Base-by-base conservation (phyloP, 2,113 vertebrate genomes). In the Platysteira castanea region DNA sequence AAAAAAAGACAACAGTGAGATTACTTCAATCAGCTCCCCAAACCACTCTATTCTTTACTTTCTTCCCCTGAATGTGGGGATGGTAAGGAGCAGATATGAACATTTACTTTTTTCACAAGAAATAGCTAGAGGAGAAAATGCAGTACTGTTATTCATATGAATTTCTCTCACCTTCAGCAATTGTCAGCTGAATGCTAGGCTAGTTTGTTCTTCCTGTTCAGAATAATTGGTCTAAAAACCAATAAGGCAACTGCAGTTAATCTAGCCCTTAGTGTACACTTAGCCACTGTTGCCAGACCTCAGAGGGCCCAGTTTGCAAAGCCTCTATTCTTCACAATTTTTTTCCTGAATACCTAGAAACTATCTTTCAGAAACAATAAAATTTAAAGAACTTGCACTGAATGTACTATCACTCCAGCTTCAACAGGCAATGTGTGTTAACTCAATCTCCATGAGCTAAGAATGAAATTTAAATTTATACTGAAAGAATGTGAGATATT, bases 381-480 rank as follows among this genome's bases (percentile, higher is more conserved):
- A 54, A 84, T 71, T 49, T 47, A n/a, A 89, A 89, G 73, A 91
- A 79, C 37, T 84, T 71, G 42, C n/a, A 64, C 18, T 46, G 23
- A 86, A 89, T 41, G 84, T 7, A 60, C 33, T 65, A 23, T 87
- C 78, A 79, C 28, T 81, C 84, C 54, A 84, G 10, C 37, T 26
- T 68, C 61, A 63, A 86, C 23, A 52, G 82, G 37, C 28, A 81
- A 46, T 24, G 27, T 9, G 37, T 42, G 21, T 87, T 89, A 88
- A 86, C 50, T 56, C 68, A 84, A 92, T 20, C 52, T 81, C 56
- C 30, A 27, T 20, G 23, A 81, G 37, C 30, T 81, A 89, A 79
- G 41, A 85, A 61, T 47, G 42, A 78, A 46, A 85, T 71, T 89
- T 65, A 95, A 94, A 91, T 79, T 86, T 83, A 89, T 83, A 87